Evolutionary conservation across 2,888 invertebrate genomes (phyloP).

Genomic region (Holacanthella duospinosa): DNA sequence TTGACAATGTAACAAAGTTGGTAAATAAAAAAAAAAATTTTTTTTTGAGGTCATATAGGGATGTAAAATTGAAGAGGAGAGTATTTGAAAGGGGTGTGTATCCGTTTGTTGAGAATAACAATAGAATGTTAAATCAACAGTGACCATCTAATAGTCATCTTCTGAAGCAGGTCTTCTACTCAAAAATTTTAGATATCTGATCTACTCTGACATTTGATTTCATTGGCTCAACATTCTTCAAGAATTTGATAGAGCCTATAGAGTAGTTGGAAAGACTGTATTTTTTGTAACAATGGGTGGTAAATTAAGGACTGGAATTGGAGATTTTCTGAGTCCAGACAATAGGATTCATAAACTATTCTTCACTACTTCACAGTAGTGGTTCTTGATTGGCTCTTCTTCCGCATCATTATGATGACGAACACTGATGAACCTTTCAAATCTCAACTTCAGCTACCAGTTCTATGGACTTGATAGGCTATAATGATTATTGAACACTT

Average conservation of each 20-base stretch:
- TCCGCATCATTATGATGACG: not conserved
- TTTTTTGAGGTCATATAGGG: too few species aligned
- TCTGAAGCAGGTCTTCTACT: too few species aligned
- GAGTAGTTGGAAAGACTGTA: not conserved
- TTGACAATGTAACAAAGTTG: too few species aligned
- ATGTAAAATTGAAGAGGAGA: too few species aligned
- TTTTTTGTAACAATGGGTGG: not conserved
- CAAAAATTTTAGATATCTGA: not conserved
- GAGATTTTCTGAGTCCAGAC: not conserved
- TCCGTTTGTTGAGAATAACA: not conserved
- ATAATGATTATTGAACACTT: too few species aligned
- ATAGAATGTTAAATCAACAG: not conserved
- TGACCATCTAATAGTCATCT: not conserved
- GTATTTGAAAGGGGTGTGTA: not conserved
- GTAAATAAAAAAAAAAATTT: too few species aligned
- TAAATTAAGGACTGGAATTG: not conserved
- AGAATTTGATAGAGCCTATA: not conserved
- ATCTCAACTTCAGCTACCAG: too few species aligned
- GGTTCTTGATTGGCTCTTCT: not conserved
- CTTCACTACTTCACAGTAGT: not conserved
- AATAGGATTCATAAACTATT: not conserved
- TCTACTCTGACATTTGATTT: not conserved
- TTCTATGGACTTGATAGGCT: too few species aligned
- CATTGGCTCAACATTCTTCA: not conserved
- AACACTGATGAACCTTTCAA: not conserved